Percentiles rank a stretch among this genome's conserved stretches.
These are phyloP conservation scores for Mirza zaza DNA, from an alignment of 2,113 vertebrate species.

Conservation along the genomic window DNA sequence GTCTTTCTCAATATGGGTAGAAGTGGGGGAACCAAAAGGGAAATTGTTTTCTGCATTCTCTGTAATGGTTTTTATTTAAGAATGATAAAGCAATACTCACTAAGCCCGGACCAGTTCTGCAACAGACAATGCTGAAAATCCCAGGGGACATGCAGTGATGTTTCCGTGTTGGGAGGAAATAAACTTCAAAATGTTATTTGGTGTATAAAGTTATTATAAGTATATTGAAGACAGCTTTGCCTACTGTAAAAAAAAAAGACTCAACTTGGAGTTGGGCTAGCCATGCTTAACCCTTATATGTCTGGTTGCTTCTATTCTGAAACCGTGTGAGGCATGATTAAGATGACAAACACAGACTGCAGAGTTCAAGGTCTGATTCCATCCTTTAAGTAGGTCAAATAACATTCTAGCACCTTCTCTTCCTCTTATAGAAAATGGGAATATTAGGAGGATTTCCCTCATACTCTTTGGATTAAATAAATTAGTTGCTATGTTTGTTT, in stretches of 20 bases:
- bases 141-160: conserved; percentile 54
- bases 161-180: conserved; percentile 73
- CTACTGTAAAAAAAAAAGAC: conserved; percentile 10
- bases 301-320: conserved; percentile 8
- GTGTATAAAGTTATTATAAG: conserved; percentile 74
- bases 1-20: conserved; percentile 56
- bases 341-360: neutral
- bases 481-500: neutral
- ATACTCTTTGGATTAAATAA: neutral
- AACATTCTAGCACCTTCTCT: neutral
- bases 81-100: conserved; percentile 70
- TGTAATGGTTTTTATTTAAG: conserved; percentile 66
- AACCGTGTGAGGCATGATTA: neutral
- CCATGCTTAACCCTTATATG: conserved; percentile 38
- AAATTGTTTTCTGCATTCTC: conserved; percentile 68
- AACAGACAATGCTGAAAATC: conserved; percentile 61
- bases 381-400: neutral
- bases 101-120: neutral
- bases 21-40: conserved; percentile 47
- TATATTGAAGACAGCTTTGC: conserved; percentile 64
- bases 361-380: neutral
- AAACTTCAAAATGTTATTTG: conserved; percentile 74
- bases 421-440: neutral
- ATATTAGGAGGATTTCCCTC: neutral
- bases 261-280: conserved; percentile 18